Base-by-base conservation (phyloP, 2,888 invertebrate species). In the Baccha elongata region DNA sequence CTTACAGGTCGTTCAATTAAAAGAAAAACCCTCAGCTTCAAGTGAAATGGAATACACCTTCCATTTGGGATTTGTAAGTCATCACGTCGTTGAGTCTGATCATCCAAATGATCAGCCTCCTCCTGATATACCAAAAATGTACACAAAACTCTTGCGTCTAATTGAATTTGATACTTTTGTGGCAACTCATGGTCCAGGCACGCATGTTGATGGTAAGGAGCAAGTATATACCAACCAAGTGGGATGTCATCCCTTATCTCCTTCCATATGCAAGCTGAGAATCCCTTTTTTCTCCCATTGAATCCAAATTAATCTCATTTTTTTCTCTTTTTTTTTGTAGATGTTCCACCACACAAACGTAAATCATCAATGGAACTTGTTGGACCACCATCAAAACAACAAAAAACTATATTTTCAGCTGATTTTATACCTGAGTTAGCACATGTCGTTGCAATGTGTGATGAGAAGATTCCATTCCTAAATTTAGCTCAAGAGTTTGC, bases 391-490 rank as follows among this genome's bases (percentile, higher is more conserved):
- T 91, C 86, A 89, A 94, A 89, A 90, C 93, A 84, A 91, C 92
- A 88, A 88, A 93, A 91, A 81, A 90, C 91, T 1, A 96, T 96
- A 85, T 96, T 96, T 88, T 97, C 97, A 0, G 97, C 97, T 0
- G 98, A 98, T 91, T 98, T 98, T 91, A 94, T 98, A 86, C 96
- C 98, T 3, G 98, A 98, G 90, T 91, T 99, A 85, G 97, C 98
- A n/a, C 98, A 98, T 89, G 96, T 98, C 13, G 96, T 99, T 42
- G 98, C 98, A n/a, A 95, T 98, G 90, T 98, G 98, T 87, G 98
- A 99, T 89, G 98, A 98, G 89, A 94, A 98, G 80, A 94, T 99
- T 87, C 98, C 98, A 0, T 98, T 98, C 91, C 95, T 98, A 48
- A 94, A 95, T 84, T 92, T 99, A 23, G 96, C 97, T 0, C 95